A percentile compares a stretch with the other conserved stretches of the same genome.
Conservation (phyloP, 2,888 invertebrate genomes). For the Pachycephus smyrnensis region DNA sequence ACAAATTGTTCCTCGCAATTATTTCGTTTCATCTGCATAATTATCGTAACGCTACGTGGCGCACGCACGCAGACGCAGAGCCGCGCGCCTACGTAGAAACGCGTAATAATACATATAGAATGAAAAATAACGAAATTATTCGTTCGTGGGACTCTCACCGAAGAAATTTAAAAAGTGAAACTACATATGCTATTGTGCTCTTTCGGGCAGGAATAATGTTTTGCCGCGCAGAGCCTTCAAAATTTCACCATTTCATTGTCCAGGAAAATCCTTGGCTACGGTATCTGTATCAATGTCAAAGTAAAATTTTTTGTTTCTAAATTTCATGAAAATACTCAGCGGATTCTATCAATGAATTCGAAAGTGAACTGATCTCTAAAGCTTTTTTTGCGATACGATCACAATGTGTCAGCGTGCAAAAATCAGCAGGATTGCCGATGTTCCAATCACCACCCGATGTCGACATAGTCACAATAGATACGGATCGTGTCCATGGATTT, state of each 20-base stretch:
- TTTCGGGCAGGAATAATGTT: not conserved
- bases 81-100: constrained; percentile 14
- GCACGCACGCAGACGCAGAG: not conserved
- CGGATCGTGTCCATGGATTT: not conserved
- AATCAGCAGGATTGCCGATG: not conserved
- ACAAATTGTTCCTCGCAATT: constrained; percentile 15
- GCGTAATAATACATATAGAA: constrained; percentile 25
- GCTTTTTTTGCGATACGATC: not conserved
- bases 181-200: constrained; percentile 33
- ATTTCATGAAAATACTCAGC: not conserved
- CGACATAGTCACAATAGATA: not conserved
- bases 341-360: not conserved
- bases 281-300: not conserved
- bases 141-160: constrained; percentile 50
- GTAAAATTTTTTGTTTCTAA: not conserved
- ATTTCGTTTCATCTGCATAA: constrained; percentile 22
- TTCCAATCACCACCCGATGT: not conserved
- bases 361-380: not conserved
- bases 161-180: constrained; percentile 62
- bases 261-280: not conserved
- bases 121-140: constrained; percentile 29
- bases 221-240: not conserved
- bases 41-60: constrained; percentile 6
- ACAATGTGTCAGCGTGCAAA: not conserved
- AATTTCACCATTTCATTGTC: not conserved